Evolutionary conservation across 1,140 invertebrate species (phyloP), one percentile per base, ranked within the genome.

Genomic region (Tribolium castaneum): DNA sequence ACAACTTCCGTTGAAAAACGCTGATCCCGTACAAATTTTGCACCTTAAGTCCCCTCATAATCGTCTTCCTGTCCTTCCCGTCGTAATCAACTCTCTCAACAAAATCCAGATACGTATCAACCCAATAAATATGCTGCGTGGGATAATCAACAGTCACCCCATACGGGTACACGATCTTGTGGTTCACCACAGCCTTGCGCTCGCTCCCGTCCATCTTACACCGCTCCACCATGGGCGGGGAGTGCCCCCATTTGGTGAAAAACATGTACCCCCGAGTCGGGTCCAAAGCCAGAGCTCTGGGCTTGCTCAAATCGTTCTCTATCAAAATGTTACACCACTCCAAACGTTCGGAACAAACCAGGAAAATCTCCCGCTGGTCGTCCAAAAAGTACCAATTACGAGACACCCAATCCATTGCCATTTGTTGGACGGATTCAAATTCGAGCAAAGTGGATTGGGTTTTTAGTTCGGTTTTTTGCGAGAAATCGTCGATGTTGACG

Each of bases 331-430:
- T 89, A 86, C 94, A 93, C 86, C 89, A 89, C 72, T 86, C 86
- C 85, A 94, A 89, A 30, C 87, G 87, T 80, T 87, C 88, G 75
- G 89, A 91, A 87, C 92, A 98, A 80, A 92, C 88, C 87, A 92
- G 94, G 82, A 95, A 90, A 87, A 92, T 87, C 87, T 94, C 90
- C 84, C 92, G 87, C 81, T 90, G 87, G 87, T 92, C 91, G 87
- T 97, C 96, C 72, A 95, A 86, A 81, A 97, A 91, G 87, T 98
- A 98, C 91, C 96, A 93, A 86, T 95, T 96, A 77, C 91, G 90
- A 35, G 93, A 91, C 13, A 97, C 88, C 96, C 96, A 98, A 86
- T 98, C 96, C 76, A 95, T 88, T 1, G 93, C 92, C 56, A 97
- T 87, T 83, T 94, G 91, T 81, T 90, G 90, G 54, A 94, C 90